Conservation (phyloP, 1,140 invertebrate species). For the Vanessa tameamea region DNA sequence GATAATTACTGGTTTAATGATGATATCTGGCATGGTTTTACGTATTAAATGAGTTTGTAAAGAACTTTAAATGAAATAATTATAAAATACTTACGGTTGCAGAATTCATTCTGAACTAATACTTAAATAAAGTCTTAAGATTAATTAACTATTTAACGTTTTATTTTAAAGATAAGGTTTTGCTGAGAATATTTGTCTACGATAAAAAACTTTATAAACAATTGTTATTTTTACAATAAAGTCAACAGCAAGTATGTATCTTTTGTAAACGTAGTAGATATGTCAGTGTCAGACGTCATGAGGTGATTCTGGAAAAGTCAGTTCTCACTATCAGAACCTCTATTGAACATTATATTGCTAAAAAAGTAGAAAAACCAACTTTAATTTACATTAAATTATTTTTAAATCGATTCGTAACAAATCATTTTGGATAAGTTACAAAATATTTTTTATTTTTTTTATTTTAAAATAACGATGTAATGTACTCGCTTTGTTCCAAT, state of each 20-base stretch:
- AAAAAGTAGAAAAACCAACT: too few species aligned
- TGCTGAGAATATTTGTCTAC: not conserved
- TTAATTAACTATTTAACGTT: not conserved
- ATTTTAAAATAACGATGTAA: too few species aligned
- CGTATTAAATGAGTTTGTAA: not conserved
- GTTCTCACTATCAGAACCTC: too few species aligned
- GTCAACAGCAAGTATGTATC: not conserved
- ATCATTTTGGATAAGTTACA: too few species aligned
- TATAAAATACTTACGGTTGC: constrained; percentile 60
- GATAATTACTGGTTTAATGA: not conserved
- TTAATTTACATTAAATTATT: too few species aligned
- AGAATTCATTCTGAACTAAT: constrained; percentile 55
- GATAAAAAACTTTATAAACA: not conserved
- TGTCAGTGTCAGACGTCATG: not conserved
- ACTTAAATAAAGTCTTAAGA: not conserved
- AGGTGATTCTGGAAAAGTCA: not conserved
- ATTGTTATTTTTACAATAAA: not conserved
- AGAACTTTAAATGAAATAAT: not conserved
- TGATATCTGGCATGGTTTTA: constrained; percentile 12
- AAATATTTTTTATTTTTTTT: too few species aligned
- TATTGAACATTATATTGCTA: too few species aligned
- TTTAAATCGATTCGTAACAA: too few species aligned
- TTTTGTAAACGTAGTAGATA: not conserved
- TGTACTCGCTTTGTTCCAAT: too few species aligned
- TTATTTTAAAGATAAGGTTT: not conserved